These are phyloP conservation scores for Parasteatoda tepidariorum DNA, from an alignment of 1,140 invertebrate species.

Conservation along the genomic window DNA sequence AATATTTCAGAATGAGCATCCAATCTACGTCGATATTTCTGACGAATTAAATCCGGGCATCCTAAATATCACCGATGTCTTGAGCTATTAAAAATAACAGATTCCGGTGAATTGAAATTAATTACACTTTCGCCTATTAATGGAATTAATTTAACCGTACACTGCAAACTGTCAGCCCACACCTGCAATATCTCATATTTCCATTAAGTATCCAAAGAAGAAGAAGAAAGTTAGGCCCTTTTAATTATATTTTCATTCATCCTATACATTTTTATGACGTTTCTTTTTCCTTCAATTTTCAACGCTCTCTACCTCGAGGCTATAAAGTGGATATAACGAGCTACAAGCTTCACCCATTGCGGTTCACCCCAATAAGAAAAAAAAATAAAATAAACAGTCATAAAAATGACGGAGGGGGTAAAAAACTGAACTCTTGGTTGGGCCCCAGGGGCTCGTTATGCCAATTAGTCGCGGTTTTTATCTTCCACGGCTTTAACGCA, in stretches of 20 bases:
- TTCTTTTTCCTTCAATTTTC: neutral
- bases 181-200: constrained; percentile 33
- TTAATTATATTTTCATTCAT: neutral
- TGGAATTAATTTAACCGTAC: constrained; percentile 33
- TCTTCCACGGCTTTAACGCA: constrained; percentile 17
- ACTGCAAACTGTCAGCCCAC: neutral
- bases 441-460: constrained; percentile 42
- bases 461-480: constrained; percentile 30
- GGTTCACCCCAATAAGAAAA: neutral
- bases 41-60: no score
- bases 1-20: no score
- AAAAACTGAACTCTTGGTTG: constrained; percentile 9
- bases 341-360: neutral
- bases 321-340: neutral
- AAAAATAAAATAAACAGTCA: neutral
- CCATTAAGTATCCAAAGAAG: neutral
- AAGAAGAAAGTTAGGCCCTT: neutral
- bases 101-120: no score
- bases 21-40: no score
- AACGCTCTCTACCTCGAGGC: neutral
- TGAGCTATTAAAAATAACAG: no score
- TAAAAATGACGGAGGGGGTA: no score
- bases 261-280: neutral
- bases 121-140: constrained; percentile 23
- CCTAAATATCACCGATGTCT: no score